phyloP scores from a whole-genome alignment of 2,113 vertebrate species.

The Solea solea region DNA sequence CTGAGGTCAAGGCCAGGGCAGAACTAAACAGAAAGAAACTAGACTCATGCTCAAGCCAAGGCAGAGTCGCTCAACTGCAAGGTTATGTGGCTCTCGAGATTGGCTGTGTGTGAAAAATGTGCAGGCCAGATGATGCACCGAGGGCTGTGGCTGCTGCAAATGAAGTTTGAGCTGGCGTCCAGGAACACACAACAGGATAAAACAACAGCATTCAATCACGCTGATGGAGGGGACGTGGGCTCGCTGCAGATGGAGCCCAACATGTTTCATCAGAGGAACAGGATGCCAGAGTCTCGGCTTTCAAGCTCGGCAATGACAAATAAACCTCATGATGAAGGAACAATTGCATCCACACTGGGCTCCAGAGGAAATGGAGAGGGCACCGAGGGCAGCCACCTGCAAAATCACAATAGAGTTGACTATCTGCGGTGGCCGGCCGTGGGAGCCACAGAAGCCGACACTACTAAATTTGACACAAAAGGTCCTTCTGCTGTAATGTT shows the following conservation, averaged over 20 bases:
- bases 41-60: slow-evolving; percentile 28
- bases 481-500: slow-evolving; percentile 64
- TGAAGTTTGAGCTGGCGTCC: slow-evolving; percentile 50
- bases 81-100: slow-evolving; percentile 30
- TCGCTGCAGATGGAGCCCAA: slow-evolving; percentile 51
- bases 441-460: slow-evolving; percentile 22
- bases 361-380: slow-evolving; percentile 42
- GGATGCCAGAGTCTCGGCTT: slow-evolving; percentile 63
- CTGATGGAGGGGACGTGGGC: slow-evolving; percentile 48
- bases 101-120: slow-evolving; percentile 61
- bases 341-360: slow-evolving; percentile 48
- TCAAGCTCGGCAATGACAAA: slow-evolving; percentile 60
- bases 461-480: slow-evolving; percentile 41
- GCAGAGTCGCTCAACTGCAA: slow-evolving; percentile 25
- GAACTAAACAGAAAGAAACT: slow-evolving; percentile 34
- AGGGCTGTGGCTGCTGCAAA: slow-evolving; percentile 41
- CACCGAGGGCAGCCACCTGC: slow-evolving; percentile 65
- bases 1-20: slow-evolving; percentile 68
- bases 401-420: slow-evolving; percentile 44
- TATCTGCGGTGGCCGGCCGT: slow-evolving; percentile 34
- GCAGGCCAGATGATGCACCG: slow-evolving; percentile 72
- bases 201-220: slow-evolving; percentile 66
- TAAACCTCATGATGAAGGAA: slow-evolving; percentile 60
- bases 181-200: slow-evolving; percentile 69
- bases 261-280: slow-evolving; percentile 62